Conservation (phyloP, 2,113 vertebrate genomes). For the Chlorodrepanis virens region DNA sequence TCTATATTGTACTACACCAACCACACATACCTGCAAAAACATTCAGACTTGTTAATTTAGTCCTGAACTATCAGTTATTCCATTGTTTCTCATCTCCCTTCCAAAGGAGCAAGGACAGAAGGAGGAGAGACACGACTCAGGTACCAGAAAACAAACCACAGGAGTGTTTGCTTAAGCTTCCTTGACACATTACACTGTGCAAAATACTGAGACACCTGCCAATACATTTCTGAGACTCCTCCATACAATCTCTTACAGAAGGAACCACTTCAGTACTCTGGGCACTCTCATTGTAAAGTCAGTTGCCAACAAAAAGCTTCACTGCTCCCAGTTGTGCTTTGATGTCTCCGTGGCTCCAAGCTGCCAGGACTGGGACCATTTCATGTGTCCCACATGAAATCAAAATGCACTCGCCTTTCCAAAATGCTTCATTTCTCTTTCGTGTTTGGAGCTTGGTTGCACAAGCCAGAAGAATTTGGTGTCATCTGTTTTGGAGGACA, state of each 20-base stretch:
- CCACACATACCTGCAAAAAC: fast-evolving
- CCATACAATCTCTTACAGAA: neutral
- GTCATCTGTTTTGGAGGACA: neutral
- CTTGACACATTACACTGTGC: neutral
- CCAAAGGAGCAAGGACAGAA: neutral
- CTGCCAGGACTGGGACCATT: neutral
- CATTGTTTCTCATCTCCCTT: neutral
- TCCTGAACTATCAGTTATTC: neutral
- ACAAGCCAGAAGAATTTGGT: neutral
- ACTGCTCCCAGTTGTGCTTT: neutral
- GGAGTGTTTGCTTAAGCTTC: neutral
- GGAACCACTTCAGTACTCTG: neutral
- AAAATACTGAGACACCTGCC: neutral
- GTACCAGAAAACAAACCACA: neutral
- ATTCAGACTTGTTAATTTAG: neutral
- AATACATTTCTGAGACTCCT: neutral
- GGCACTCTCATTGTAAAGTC: neutral
- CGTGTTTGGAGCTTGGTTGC: neutral
- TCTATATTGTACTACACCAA: neutral
- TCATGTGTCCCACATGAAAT: neutral
- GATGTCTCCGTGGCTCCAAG: neutral
- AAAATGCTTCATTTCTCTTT: neutral
- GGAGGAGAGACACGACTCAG: neutral
- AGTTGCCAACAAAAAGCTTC: neutral
- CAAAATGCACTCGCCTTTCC: neutral